Conservation (phyloP, 2,888 invertebrate genomes). For the Nephrotoma appendiculata region DNA sequence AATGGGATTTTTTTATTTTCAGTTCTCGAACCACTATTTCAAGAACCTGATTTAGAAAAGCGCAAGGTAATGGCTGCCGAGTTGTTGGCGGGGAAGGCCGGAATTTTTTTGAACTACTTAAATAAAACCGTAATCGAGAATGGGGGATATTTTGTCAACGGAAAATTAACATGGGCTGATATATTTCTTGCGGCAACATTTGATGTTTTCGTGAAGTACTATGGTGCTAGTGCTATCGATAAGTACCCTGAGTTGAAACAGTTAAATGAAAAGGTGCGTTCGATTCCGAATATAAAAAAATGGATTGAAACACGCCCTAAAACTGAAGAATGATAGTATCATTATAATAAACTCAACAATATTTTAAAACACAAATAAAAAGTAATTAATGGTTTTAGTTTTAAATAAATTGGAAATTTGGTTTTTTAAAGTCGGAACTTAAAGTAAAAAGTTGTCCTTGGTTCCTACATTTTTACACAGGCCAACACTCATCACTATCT, state of each 20-base stretch:
- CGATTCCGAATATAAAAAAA: not conserved
- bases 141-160: not conserved
- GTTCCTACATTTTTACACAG: no score
- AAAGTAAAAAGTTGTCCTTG: no score
- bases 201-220: not conserved
- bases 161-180: not conserved
- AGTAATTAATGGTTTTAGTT: no score
- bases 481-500: no score
- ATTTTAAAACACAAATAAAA: no score
- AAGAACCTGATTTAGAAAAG: not conserved
- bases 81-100: not conserved
- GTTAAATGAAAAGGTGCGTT: not conserved
- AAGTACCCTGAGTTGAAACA: not conserved
- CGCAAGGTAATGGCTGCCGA: not conserved
- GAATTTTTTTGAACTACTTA: not conserved
- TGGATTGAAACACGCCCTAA: not conserved
- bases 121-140: not conserved
- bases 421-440: no score
- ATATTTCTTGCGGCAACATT: not conserved
- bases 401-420: no score
- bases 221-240: not conserved
- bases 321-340: not conserved
- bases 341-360: no score
- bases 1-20: not conserved
- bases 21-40: not conserved